These are phyloP conservation scores for Rhea pennata DNA, from an alignment of 2,113 vertebrate species.

Conservation along the genomic window DNA sequence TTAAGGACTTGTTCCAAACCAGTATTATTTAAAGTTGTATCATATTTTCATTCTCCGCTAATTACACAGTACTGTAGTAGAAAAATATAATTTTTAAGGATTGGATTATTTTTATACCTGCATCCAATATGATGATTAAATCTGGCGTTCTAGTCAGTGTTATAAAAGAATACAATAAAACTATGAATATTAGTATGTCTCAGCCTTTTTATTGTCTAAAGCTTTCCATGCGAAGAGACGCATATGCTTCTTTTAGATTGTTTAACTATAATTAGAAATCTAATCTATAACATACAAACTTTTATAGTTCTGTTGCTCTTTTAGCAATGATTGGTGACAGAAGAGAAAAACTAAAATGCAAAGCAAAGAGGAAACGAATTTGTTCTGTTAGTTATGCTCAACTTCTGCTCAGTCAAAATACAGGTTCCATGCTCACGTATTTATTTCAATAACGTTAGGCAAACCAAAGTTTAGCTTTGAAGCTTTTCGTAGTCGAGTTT, in stretches of 20 bases:
- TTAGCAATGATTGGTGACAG: not conserved
- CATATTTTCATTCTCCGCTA: constrained; percentile 77
- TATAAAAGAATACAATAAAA: constrained; percentile 80
- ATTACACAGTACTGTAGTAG: constrained; percentile 81
- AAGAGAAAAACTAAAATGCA: not conserved
- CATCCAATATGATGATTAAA: constrained; percentile 70
- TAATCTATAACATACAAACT: not conserved
- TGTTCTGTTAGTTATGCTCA: not conserved
- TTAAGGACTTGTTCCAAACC: constrained; percentile 49
- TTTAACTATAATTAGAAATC: not conserved
- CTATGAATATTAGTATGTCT: constrained; percentile 49
- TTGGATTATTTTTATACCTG: constrained; percentile 84
- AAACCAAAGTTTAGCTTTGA: not conserved
- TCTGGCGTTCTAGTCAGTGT: constrained; percentile 87
- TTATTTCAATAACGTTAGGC: not conserved
- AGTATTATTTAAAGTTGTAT: constrained; percentile 83
- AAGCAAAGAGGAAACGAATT: not conserved
- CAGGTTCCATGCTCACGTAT: not conserved
- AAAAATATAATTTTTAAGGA: constrained; percentile 81
- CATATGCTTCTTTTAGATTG: not conserved
- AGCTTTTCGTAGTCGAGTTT: not conserved
- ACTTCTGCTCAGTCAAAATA: not conserved
- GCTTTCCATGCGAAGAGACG: not conserved
- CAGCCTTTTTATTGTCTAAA: constrained; percentile 23
- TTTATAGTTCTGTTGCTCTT: not conserved